Percentiles rank a stretch among this genome's conserved stretches.
Conservation (phyloP, 2,797 vertebrate species). For the Coregonus ussuriensis region DNA sequence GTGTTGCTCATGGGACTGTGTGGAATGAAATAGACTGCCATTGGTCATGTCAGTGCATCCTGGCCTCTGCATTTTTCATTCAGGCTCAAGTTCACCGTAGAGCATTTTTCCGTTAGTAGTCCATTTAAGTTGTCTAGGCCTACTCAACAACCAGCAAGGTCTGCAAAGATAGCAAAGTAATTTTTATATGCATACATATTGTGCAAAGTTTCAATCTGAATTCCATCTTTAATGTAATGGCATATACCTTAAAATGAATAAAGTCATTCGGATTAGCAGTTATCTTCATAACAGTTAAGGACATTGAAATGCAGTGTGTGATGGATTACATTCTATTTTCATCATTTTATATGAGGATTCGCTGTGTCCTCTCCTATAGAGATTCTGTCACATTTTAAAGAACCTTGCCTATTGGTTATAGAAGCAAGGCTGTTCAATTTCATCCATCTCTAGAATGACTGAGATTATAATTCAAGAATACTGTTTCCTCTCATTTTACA, state of each 20-base stretch:
- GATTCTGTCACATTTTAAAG: conserved; percentile 22
- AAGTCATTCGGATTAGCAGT: conserved; percentile 8
- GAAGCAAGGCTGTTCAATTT: conserved; percentile 19
- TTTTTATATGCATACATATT: neutral
- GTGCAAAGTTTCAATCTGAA: neutral
- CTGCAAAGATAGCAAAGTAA: too few relatives aligned
- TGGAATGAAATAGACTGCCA: conserved; percentile 55
- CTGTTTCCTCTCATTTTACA: conserved; percentile 5
- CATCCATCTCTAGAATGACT: conserved; percentile 24
- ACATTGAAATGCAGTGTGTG: conserved; percentile 17
- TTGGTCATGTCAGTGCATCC: conserved; percentile 37
- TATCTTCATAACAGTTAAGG: conserved; percentile 24
- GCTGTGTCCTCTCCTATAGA: conserved; percentile 8
- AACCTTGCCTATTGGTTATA: conserved; percentile 18
- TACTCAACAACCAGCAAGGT: too few relatives aligned
- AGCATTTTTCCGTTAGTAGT: neutral
- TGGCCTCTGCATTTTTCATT: conserved; percentile 10
- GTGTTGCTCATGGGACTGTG: conserved; percentile 44
- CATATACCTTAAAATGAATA: conserved; percentile 14
- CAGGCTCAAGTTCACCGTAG: neutral
- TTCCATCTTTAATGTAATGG: conserved; percentile 4
- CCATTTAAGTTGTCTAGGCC: too few relatives aligned
- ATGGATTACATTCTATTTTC: conserved; percentile 25
- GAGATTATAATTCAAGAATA: conserved; percentile 32
- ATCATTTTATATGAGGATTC: conserved; percentile 29